Evolutionary conservation across 2,113 vertebrate genomes (phyloP).

Genomic region (Micromys minutus): DNA sequence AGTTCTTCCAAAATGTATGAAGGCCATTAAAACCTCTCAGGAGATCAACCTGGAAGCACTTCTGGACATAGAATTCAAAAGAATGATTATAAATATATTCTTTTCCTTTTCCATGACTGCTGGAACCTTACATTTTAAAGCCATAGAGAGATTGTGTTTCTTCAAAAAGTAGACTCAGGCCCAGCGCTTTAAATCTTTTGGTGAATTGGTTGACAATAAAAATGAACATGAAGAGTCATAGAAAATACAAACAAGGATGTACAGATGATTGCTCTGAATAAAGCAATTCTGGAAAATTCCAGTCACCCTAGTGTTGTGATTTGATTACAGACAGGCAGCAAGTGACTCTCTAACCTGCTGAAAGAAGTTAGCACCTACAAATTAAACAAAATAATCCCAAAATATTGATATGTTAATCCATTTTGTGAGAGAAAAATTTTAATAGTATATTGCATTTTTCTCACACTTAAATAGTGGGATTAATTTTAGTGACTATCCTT

Average conservation of each 20-base stretch:
- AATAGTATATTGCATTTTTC: background rate
- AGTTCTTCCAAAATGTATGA: background rate
- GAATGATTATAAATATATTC: background rate
- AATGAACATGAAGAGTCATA: slow-evolving; percentile 29
- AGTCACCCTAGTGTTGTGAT: background rate
- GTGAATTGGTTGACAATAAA: slow-evolving; percentile 37
- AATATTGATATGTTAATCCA: background rate
- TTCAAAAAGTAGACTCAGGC: background rate
- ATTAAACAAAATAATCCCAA: background rate
- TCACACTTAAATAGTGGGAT: background rate
- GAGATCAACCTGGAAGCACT: background rate
- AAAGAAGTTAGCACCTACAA: background rate
- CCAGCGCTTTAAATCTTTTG: slow-evolving; percentile 6
- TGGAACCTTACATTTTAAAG: slow-evolving; percentile 11
- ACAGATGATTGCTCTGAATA: slow-evolving; percentile 26
- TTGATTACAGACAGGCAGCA: background rate
- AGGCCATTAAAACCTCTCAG: background rate
- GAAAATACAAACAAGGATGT: background rate
- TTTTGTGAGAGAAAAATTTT: background rate
- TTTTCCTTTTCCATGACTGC: background rate
- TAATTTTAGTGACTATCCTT: background rate
- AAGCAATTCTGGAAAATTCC: slow-evolving; percentile 25
- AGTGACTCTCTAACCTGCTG: background rate
- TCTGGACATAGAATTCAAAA: background rate
- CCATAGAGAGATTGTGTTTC: background rate